A percentile compares a stretch with the other conserved stretches of the same genome.
phyloP scores from a whole-genome alignment of 2,888 invertebrate species.

The Caenorhabditis plicata region DNA sequence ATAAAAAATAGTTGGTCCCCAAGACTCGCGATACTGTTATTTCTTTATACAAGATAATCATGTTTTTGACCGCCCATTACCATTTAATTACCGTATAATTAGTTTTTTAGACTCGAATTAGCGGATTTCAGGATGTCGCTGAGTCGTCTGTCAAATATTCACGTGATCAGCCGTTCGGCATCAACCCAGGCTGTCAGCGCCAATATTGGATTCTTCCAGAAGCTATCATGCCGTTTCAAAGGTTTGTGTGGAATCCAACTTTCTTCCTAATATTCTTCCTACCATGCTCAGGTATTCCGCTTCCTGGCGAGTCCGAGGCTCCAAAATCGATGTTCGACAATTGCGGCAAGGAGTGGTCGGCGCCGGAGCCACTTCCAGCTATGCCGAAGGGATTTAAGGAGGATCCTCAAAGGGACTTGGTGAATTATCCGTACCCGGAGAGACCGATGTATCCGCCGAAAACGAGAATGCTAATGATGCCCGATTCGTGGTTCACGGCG shows the following conservation, averaged over 20 bases:
- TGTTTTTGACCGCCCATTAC: too few species aligned
- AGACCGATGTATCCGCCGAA: slow-evolving; percentile 76
- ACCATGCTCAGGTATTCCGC: slow-evolving; percentile 41
- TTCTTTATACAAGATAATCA: too few species aligned
- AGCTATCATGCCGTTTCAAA: slow-evolving; percentile 30
- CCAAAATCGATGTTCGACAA: slow-evolving; percentile 62
- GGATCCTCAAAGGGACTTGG: slow-evolving; percentile 75
- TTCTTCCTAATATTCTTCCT: not conserved
- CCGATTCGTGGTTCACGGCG: slow-evolving; percentile 90
- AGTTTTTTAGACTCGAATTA: too few species aligned
- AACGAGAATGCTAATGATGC: slow-evolving; percentile 84
- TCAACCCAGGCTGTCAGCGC: too few species aligned
- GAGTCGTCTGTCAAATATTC: too few species aligned
- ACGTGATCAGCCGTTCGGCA: too few species aligned
- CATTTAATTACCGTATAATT: too few species aligned
- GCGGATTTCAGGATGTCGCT: too few species aligned
- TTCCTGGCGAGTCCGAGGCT: slow-evolving; percentile 46
- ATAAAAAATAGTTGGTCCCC: too few species aligned
- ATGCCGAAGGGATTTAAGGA: slow-evolving; percentile 66
- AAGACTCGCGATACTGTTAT: too few species aligned
- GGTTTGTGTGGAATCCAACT: slow-evolving; percentile 1
- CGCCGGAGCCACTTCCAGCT: slow-evolving; percentile 55
- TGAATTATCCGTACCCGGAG: slow-evolving; percentile 77
- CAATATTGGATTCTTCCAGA: slow-evolving; percentile 24
- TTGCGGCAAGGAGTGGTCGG: slow-evolving; percentile 57